Evolutionary conservation across 2,797 vertebrate species (phyloP).

Genomic region (Anabacerthia variegaticeps): DNA sequence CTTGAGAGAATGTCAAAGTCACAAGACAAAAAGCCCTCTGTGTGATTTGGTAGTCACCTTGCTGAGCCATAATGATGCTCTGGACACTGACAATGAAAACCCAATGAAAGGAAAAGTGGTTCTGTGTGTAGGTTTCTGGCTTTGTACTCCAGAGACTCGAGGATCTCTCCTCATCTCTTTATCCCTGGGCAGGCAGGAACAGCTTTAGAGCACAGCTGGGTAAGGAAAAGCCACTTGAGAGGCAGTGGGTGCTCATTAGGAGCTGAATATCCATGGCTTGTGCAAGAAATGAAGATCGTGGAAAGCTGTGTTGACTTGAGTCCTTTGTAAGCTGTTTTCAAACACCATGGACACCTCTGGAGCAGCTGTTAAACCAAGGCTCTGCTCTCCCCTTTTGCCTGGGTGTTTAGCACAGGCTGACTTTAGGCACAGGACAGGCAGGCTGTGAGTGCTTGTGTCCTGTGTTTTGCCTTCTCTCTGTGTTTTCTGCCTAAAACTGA

Average conservation of each 20-base stretch:
- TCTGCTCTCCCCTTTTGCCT: not conserved
- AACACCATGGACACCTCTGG: fast-evolving
- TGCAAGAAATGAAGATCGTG: not conserved
- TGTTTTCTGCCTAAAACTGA: not conserved
- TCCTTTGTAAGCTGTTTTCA: not conserved
- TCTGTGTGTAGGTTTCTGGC: not conserved
- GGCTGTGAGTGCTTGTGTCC: not conserved
- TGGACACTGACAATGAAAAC: not conserved
- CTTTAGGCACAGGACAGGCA: not conserved
- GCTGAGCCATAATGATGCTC: not conserved
- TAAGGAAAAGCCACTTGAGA: not conserved
- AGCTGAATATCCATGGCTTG: not conserved
- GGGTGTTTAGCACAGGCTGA: not conserved
- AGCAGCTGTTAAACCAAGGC: not conserved
- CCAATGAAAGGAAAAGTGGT: not conserved
- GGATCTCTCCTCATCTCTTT: not conserved
- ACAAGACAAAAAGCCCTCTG: not conserved
- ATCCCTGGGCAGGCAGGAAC: not conserved
- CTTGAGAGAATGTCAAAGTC: not conserved
- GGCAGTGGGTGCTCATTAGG: not conserved
- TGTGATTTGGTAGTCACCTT: constrained; percentile 26
- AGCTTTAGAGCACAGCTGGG: not conserved
- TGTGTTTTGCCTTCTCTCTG: not conserved
- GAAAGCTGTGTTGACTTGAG: not conserved
- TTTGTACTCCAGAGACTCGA: not conserved